Percentiles rank a stretch among this genome's conserved stretches.
phyloP scores from a whole-genome alignment of 2,888 invertebrate genomes.

The Odontocolon sp. region DNA sequence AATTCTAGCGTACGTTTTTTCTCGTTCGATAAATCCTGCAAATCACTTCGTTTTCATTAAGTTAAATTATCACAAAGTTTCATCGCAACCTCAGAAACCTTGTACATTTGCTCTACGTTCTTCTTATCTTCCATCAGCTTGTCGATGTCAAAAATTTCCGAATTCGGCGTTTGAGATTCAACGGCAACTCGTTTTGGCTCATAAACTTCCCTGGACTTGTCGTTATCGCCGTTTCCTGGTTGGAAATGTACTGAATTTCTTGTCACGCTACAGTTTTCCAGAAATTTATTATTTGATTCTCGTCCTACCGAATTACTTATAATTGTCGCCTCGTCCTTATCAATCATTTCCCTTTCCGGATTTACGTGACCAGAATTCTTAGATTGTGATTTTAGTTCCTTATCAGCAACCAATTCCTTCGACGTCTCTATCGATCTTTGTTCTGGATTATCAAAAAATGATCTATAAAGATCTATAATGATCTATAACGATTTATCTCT shows the following conservation, averaged over 20 bases:
- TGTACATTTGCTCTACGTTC: constrained; percentile 52
- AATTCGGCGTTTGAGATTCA: constrained; percentile 13
- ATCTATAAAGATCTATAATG: too few species aligned
- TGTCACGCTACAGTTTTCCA: constrained; percentile 1
- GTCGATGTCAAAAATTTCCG: not conserved
- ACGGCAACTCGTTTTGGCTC: not conserved
- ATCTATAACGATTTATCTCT: too few species aligned
- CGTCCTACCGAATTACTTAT: constrained; percentile 42
- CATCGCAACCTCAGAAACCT: constrained; percentile 47
- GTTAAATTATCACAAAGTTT: not conserved
- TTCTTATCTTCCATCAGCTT: constrained; percentile 1
- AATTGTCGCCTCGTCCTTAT: not conserved
- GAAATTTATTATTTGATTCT: constrained; percentile 9
- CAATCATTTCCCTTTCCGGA: not conserved
- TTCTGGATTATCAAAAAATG: constrained; percentile 12
- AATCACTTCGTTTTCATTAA: constrained; percentile 18
- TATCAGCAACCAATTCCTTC: constrained; percentile 17
- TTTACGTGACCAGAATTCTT: not conserved
- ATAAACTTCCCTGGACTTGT: constrained; percentile 13
- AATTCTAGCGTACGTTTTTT: constrained; percentile 60
- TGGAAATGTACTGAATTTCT: constrained; percentile 53
- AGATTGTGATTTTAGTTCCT: not conserved
- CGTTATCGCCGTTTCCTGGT: constrained; percentile 23
- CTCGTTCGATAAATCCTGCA: constrained; percentile 64
- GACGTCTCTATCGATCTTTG: not conserved